phyloP scores from a whole-genome alignment of 2,113 vertebrate genomes.

The Lamprotornis superbus region DNA sequence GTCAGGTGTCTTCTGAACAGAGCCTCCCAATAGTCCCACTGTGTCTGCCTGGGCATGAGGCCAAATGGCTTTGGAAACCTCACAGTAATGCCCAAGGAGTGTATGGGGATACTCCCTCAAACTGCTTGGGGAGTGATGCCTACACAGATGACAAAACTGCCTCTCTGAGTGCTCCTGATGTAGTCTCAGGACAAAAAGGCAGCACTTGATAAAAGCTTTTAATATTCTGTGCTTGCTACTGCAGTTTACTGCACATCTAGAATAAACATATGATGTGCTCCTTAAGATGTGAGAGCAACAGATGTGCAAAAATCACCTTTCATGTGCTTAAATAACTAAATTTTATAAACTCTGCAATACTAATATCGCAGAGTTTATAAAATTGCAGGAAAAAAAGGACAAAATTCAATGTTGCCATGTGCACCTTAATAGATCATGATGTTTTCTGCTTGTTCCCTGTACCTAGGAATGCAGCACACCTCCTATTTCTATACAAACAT shows the following conservation, averaged over 20 bases:
- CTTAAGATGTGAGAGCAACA: not conserved
- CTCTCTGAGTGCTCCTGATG: not conserved
- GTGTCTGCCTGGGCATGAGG: not conserved
- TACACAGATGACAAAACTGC: not conserved
- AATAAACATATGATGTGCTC: not conserved
- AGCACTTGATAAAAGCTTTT: not conserved
- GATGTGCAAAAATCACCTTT: not conserved
- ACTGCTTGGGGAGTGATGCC: not conserved
- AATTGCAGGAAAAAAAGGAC: not conserved
- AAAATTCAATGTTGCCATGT: not conserved
- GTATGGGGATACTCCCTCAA: not conserved
- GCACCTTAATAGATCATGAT: not conserved
- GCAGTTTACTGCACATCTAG: not conserved
- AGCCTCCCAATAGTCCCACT: not conserved
- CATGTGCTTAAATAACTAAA: not conserved
- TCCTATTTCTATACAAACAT: not conserved
- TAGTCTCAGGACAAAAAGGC: not conserved
- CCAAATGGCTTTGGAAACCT: not conserved
- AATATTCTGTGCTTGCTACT: not conserved
- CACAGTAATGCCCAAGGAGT: accelerated
- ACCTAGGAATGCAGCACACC: not conserved
- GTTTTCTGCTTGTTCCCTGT: not conserved
- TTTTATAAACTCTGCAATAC: not conserved
- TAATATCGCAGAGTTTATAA: not conserved
- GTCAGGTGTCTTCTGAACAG: not conserved